Percentiles rank a stretch among this genome's conserved stretches.
Conservation (phyloP, 2,797 vertebrate species). For the Neosilurus mollespiculum region DNA sequence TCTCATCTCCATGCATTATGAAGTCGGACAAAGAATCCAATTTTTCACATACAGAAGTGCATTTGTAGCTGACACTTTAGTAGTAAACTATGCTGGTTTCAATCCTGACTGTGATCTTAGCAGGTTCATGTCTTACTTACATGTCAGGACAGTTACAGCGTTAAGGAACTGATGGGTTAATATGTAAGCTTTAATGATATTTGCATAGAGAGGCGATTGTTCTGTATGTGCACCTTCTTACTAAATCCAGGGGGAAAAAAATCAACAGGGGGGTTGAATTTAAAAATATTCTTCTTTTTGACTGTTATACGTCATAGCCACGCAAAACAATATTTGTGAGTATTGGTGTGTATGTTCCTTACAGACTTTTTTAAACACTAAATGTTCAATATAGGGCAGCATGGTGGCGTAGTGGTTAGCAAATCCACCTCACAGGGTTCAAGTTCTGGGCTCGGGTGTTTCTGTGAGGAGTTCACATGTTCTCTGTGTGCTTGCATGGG, state of each 20-base stretch:
- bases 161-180: neutral
- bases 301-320: neutral
- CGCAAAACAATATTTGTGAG: neutral
- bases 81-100: neutral
- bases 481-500: no score
- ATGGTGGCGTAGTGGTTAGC: no score
- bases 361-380: neutral
- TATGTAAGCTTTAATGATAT: neutral
- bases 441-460: no score
- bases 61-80: neutral
- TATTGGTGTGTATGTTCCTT: neutral
- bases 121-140: neutral
- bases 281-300: neutral
- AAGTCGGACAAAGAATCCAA: slow-evolving; percentile 30
- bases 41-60: neutral
- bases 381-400: no score
- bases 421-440: no score
- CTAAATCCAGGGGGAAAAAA: neutral
- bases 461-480: no score
- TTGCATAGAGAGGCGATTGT: neutral
- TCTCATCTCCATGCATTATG: slow-evolving; percentile 32
- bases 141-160: neutral
- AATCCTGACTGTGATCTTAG: neutral
- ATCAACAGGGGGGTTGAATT: neutral
- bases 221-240: neutral